Evolutionary conservation across 2,113 vertebrate genomes (phyloP).

Genomic region (Dromiciops gliroides): DNA sequence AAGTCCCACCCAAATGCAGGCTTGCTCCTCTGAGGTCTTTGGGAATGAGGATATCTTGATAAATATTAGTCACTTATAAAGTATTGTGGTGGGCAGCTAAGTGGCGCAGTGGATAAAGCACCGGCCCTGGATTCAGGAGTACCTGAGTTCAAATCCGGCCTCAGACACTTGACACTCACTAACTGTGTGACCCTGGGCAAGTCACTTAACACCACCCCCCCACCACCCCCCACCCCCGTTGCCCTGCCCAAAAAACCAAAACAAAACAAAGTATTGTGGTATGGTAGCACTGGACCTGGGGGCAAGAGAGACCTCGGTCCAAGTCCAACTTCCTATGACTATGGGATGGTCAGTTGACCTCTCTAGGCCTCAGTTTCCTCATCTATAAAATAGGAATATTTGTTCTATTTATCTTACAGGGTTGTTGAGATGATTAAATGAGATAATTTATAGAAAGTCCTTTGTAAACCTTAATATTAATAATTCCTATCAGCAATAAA

Average conservation of each 20-base stretch:
- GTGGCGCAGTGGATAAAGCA: too few species aligned
- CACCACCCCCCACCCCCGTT: too few species aligned
- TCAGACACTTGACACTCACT: too few species aligned
- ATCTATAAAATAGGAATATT: neutral
- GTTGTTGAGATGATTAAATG: neutral
- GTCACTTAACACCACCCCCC: too few species aligned
- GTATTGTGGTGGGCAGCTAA: too few species aligned
- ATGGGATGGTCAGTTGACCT: neutral
- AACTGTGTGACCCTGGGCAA: too few species aligned
- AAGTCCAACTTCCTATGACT: neutral
- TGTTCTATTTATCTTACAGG: neutral
- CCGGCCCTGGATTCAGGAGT: too few species aligned
- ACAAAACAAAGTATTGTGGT: neutral
- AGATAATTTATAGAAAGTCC: neutral
- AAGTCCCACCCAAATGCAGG: conserved; percentile 5
- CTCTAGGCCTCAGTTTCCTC: neutral
- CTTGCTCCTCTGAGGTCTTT: conserved; percentile 43
- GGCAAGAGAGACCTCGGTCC: neutral
- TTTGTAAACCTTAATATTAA: neutral
- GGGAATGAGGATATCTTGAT: neutral
- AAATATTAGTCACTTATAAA: neutral
- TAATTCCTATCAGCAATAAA: too few species aligned
- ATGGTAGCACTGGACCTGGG: neutral
- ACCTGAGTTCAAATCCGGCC: too few species aligned
- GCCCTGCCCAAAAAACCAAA: too few species aligned